Percentiles rank a stretch among this genome's conserved stretches.
These are phyloP conservation scores for Geophilus truncorum DNA, from an alignment of 2,888 invertebrate species.

Conservation along the genomic window DNA sequence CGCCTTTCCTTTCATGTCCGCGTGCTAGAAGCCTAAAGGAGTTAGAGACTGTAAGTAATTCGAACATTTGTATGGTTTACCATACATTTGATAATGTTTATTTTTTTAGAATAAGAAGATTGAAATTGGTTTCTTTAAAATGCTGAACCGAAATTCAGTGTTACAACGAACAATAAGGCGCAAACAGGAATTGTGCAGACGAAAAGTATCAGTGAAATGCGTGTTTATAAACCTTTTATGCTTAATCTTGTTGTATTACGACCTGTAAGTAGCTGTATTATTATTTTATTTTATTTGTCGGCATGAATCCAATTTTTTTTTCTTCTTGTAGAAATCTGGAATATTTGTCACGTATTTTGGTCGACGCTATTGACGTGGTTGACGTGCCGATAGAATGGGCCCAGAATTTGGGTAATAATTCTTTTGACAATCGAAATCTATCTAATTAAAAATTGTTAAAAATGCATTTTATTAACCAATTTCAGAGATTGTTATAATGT, in stretches of 20 bases:
- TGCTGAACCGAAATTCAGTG: neutral
- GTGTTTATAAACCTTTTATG: neutral
- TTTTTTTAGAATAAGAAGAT: neutral
- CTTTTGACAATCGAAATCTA: too few species aligned
- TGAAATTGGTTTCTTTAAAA: neutral
- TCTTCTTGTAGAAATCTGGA: neutral
- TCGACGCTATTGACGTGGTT: too few species aligned
- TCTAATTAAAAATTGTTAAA: too few species aligned
- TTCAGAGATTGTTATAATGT: neutral
- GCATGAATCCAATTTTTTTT: neutral
- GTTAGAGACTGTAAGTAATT: neutral
- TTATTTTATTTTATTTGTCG: too few species aligned
- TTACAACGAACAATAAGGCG: neutral
- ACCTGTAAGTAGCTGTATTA: slow-evolving; percentile 2
- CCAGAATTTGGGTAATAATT: too few species aligned
- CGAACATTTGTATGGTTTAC: too few species aligned
- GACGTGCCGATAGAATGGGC: neutral
- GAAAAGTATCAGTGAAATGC: neutral
- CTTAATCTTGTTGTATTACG: neutral
- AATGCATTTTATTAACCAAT: neutral
- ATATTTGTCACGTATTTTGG: neutral
- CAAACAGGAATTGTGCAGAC: neutral
- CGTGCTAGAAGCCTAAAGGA: too few species aligned
- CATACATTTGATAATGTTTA: too few species aligned
- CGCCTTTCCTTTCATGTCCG: too few species aligned